A percentile compares a stretch with the other conserved stretches of the same genome.
Evolutionary conservation across 2,113 vertebrate genomes (phyloP).

Genomic region (Stictonetta naevosa): DNA sequence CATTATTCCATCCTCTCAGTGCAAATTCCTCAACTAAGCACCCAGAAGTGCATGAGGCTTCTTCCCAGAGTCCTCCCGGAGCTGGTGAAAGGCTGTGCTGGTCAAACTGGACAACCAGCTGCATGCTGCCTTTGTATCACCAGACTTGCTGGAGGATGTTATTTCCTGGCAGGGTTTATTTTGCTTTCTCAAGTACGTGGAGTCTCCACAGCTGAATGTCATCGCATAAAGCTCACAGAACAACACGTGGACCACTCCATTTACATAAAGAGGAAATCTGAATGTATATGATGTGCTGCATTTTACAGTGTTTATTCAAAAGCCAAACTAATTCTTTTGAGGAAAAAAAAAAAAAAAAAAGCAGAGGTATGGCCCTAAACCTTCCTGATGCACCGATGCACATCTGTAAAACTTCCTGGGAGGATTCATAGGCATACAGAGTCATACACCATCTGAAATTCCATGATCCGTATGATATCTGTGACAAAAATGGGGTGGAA

Average conservation of each 20-base stretch:
- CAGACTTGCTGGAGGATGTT: accelerated
- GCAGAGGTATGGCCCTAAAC: not conserved
- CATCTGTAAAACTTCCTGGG: not conserved
- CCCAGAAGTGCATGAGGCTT: not conserved
- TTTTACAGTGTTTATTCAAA: not conserved
- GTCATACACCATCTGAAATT: not conserved
- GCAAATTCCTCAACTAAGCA: not conserved
- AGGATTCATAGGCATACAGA: not conserved
- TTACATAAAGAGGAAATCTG: not conserved
- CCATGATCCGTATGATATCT: not conserved
- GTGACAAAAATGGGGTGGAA: not conserved
- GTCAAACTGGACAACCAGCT: not conserved
- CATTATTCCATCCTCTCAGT: not conserved
- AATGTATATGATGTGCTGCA: not conserved
- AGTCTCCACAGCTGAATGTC: not conserved
- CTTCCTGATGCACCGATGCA: not conserved
- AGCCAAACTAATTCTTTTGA: not conserved
- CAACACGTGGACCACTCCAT: not conserved
- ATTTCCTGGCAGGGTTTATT: not conserved
- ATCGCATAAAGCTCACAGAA: not conserved
- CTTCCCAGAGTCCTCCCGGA: not conserved
- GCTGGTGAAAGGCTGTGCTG: not conserved
- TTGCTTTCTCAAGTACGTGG: not conserved
- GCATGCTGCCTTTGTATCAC: not conserved
- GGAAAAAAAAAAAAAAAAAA: not conserved